A percentile compares a stretch with the other conserved stretches of the same genome.
These are phyloP conservation scores for Thaumetopoea pityocampa DNA, from an alignment of 1,140 invertebrate genomes.

Conservation along the genomic window DNA sequence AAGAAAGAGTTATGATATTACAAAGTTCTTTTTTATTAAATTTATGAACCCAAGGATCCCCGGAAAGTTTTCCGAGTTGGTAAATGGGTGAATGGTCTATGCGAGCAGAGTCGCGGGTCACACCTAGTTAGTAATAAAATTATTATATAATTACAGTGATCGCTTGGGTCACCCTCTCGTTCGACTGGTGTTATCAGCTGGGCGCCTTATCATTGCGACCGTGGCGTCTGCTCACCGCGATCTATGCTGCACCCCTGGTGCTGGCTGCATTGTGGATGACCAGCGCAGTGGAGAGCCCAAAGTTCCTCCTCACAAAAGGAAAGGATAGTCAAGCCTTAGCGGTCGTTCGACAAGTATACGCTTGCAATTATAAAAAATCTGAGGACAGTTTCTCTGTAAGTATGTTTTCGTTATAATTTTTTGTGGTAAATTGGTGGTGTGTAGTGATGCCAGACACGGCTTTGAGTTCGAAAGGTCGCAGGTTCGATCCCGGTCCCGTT, in stretches of 20 bases:
- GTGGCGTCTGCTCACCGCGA: constrained; percentile 80
- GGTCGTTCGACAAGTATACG: constrained; percentile 77
- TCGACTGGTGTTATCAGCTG: constrained; percentile 26
- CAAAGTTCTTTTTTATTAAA: no score
- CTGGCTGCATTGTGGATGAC: constrained; percentile 72
- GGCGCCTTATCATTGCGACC: constrained; percentile 67
- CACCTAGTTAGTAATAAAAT: neutral
- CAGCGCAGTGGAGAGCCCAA: constrained; percentile 79
- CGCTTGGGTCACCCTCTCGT: constrained; percentile 46
- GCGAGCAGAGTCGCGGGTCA: no score
- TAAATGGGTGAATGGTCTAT: no score
- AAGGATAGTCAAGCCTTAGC: constrained; percentile 76
- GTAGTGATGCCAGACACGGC: no score
- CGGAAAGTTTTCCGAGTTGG: no score
- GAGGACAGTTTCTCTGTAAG: constrained; percentile 80
- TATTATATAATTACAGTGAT: constrained; percentile 34
- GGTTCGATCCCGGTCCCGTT: no score
- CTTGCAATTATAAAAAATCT: constrained; percentile 77
- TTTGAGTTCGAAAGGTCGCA: no score
- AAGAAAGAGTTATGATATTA: no score
- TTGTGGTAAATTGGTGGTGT: neutral
- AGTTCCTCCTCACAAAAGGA: constrained; percentile 81
- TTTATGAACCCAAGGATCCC: no score
- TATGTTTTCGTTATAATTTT: constrained; percentile 2
- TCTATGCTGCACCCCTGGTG: constrained; percentile 77